phyloP scores from a whole-genome alignment of 2,113 vertebrate species.

The Lepus europaeus region DNA sequence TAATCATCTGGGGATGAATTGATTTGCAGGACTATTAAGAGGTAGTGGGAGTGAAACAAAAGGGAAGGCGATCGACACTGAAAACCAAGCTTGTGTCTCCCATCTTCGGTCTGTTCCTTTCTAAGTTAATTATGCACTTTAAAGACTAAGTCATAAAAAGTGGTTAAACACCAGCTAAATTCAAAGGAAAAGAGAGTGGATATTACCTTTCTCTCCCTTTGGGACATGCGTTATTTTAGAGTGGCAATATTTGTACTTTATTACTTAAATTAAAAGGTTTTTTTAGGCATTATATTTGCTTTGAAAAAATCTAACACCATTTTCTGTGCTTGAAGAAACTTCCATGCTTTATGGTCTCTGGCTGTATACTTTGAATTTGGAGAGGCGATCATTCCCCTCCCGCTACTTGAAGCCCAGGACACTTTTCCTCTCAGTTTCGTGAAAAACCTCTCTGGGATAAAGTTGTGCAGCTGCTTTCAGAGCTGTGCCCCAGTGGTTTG shows the following conservation, averaged over 20 bases:
- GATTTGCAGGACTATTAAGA: conserved; percentile 64
- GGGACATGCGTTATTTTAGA: not conserved
- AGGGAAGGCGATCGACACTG: conserved; percentile 7
- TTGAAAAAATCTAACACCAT: not conserved
- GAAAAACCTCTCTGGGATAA: not conserved
- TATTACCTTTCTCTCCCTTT: not conserved
- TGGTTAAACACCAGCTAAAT: not conserved
- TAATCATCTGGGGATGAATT: conserved; percentile 44
- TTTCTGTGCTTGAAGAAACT: conserved; percentile 18
- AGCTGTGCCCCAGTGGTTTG: not conserved
- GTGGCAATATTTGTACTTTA: not conserved
- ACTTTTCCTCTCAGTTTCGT: not conserved
- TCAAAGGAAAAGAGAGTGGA: not conserved
- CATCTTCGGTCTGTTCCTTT: not conserved
- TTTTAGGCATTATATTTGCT: too few relatives aligned
- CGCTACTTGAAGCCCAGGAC: not conserved
- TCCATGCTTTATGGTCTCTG: not conserved
- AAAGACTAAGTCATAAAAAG: conserved; percentile 25
- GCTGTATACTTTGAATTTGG: not conserved
- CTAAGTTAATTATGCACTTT: conserved; percentile 38
- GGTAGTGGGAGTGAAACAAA: conserved; percentile 24
- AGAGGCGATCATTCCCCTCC: not conserved
- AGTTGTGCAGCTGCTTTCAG: rapidly evolving
- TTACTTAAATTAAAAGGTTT: not conserved
- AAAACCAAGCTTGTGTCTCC: conserved; percentile 48